Evolutionary conservation across 2,797 vertebrate genomes (phyloP), one percentile per base, ranked within the genome.

Genomic region (Thunnus albacares): DNA sequence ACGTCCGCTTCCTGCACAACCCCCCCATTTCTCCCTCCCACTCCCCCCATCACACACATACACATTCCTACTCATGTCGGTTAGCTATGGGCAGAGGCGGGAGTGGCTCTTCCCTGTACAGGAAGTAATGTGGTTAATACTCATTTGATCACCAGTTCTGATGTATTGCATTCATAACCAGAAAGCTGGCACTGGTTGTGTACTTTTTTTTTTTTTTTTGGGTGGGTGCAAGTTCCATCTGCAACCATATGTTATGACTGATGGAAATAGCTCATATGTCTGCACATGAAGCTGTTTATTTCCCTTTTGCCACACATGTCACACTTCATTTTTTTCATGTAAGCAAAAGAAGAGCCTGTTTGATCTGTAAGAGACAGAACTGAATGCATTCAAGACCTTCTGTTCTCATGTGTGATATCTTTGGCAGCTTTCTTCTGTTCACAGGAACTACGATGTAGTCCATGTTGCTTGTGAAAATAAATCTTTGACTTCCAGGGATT

Each of bases 51-150:
- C 47, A 57, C 51, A 41, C 51, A 49, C 67, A 79, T 22, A 71
- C 80, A 80, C 76, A 88, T 85, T 87, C 84, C 80, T 84, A 70
- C 85, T 85, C 69, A 83, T 71, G 62, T 51, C 63, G 67, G 79
- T 86, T 79, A 77, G 79, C 57, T 62, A 43, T 17, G 72, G 68
- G 77, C 67, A 76, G 83, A 92, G 86, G 90, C 77, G 85, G 91
- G 91, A 89, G 87, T 85, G 87, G 62, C 85, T 80, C 62, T 74
- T 83, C 79, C 64, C 64, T 14, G 22, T 80, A 77, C 90, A 92
- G 93, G 94, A 95, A 93, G 86, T 87, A 78, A 80, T 87, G 87
- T 89, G 90, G 90, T 89, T 85, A 69, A 84, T 88, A 70, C 71
- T 84, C 82, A 81, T 89, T 87, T 91, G 74, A 84, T 92, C 76